Percentiles rank a stretch among this genome's conserved stretches.
Evolutionary conservation across 2,888 invertebrate genomes (phyloP).

Genomic region (Zelleria hepariella): DNA sequence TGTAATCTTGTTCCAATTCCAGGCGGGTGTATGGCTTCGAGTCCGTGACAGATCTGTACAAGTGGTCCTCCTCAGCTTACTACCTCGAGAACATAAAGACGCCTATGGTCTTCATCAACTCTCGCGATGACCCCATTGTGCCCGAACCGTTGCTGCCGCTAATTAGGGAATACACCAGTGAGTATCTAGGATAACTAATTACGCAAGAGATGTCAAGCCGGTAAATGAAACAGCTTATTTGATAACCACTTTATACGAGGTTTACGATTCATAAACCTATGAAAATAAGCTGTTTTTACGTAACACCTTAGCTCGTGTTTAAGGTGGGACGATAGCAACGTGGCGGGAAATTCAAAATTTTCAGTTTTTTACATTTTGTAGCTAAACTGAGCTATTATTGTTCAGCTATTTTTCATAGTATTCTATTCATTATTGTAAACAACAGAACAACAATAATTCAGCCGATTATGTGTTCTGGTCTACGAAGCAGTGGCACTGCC

Average conservation of each 20-base stretch:
- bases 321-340: no score
- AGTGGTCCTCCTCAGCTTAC: slow-evolving; percentile 87
- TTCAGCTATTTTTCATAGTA: no score
- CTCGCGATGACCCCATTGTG: slow-evolving; percentile 92
- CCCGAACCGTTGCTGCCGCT: slow-evolving; percentile 82
- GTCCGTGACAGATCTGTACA: slow-evolving; percentile 84
- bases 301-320: not conserved
- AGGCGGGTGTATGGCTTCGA: slow-evolving; percentile 84
- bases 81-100: slow-evolving; percentile 83
- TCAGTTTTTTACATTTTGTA: no score
- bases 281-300: not conserved
- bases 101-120: slow-evolving; percentile 93
- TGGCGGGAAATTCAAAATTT: no score
- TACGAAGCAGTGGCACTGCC: no score
- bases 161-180: slow-evolving; percentile 82
- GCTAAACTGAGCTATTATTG: no score
- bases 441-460: no score
- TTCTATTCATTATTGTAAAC: no score
- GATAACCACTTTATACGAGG: not conserved
- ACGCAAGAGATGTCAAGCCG: not conserved
- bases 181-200: slow-evolving; percentile 37
- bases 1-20: slow-evolving; percentile 19
- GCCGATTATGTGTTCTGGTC: no score
- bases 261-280: not conserved
- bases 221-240: not conserved